Base-by-base conservation (phyloP, 2,888 invertebrate genomes). In the Synergus japonicus region DNA sequence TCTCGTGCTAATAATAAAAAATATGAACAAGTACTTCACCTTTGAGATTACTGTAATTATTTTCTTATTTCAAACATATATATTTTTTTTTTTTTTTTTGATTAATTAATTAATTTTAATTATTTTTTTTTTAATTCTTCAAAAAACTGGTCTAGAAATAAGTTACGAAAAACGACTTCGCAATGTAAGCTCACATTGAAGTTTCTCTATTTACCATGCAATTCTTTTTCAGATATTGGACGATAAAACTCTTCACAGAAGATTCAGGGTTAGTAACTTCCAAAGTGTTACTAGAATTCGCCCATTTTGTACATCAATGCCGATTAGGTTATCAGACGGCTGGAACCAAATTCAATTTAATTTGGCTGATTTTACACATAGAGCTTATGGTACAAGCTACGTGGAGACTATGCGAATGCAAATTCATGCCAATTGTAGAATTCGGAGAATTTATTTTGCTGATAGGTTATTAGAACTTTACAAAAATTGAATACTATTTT, bases 301-400 rank as follows among this genome's bases (percentile, higher is more conserved):
- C 91, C 98, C 98, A 15, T 99, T 98, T 91, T 98, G 98, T 88
- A 98, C 98, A 89, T 98, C 98, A 9, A 98, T 98, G 98, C 98
- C 98, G 0, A 97, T 99, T 96, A 94, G 98, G 80, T 93, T 98
- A 83, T 97, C 98, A 88, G 97, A 98, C 89, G 98, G 98, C 49
- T 98, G 98, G 98, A 98, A 98, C 90, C 96, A 96, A 93, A 97
- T 99, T 86, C 98, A 98, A 92, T 98, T 99, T 92, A 98, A 99
- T 93, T 93, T 99, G 84, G 97, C 97, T 4, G 98, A 99, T 93
- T 98, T 98, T 92, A 98, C 97, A 9, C 94, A 97, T 86, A 93
- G 98, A 88, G 98, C 98, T 0, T 99, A 99, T 91, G 98, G 98
- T n/a, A 98, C 98, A 15, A 98, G 97, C 92, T 98, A 98, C 93